Evolutionary conservation across 1,140 invertebrate species (phyloP).

Genomic region (Papilio polytes): DNA sequence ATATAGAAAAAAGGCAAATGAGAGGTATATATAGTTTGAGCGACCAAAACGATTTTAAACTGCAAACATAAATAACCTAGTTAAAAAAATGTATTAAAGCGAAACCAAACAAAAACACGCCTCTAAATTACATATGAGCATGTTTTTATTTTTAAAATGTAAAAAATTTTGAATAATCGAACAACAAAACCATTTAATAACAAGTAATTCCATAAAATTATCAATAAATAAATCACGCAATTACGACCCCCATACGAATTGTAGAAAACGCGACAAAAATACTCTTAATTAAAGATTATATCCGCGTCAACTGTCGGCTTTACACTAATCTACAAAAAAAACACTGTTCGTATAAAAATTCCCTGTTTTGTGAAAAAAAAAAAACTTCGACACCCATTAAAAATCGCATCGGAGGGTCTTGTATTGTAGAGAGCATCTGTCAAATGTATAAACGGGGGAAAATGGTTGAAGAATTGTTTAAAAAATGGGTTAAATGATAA

Average conservation of each 20-base stretch:
- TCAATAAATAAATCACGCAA: constrained; percentile 77
- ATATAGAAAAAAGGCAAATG: too few relatives aligned
- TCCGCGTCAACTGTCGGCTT: constrained; percentile 83
- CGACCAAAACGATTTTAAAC: too few relatives aligned
- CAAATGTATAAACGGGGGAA: constrained; percentile 62
- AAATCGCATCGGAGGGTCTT: constrained; percentile 68
- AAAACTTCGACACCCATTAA: constrained; percentile 72
- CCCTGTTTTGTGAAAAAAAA: constrained; percentile 66
- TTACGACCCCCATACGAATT: constrained; percentile 55
- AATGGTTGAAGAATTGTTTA: constrained; percentile 73
- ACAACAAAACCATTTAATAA: constrained; percentile 13
- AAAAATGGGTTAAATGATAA: constrained; percentile 80
- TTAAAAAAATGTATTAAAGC: too few relatives aligned
- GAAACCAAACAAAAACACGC: too few relatives aligned
- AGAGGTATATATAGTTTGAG: too few relatives aligned
- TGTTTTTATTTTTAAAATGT: not conserved
- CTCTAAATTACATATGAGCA: not conserved
- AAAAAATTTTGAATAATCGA: not conserved
- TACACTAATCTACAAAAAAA: constrained; percentile 66
- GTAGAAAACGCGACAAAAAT: constrained; percentile 64
- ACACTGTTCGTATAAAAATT: constrained; percentile 64
- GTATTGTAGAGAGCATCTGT: constrained; percentile 69
- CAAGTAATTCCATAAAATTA: constrained; percentile 61
- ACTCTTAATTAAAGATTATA: constrained; percentile 82
- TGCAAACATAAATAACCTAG: too few relatives aligned